Base-by-base conservation (phyloP, 1,140 invertebrate genomes). In the Calliphora vicina region DNA sequence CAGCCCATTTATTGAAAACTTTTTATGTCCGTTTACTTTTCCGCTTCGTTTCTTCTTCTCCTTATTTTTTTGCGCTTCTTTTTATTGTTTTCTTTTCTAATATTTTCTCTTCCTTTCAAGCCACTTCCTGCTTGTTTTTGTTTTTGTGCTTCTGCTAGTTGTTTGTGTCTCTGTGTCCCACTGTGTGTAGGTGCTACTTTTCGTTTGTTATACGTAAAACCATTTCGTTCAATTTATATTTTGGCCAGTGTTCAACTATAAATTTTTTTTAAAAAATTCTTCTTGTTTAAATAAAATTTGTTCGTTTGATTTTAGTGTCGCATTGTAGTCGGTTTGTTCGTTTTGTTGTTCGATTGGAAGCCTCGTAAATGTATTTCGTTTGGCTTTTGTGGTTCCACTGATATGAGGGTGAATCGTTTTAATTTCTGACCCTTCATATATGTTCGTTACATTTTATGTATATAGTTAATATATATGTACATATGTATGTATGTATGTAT, bases 181-280 rank as follows among this genome's bases (percentile, higher is more conserved):
- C 2, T 76, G 15, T 29, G 27, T 35, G 74, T 78, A 35, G 35
- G 35, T 78, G 35, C 17, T 78, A 23, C 25, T 43, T 25, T 20
- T 2, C 10, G 25, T 43, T 78, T 45, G n/a, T 2, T 45, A 17
- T 17, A 35, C 1, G 35, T 35, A 2, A 35, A 23, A 15, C n/a
- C 35, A 78, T 78, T 78, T 43, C 23, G 35, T 78, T 78, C 74
- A 78, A 78, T 78, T 78, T 78, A 20, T 4, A 78, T 45, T 78
- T 78, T 78, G 74, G 35, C 74, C 74, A 78, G n/a, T 25, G n/a
- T 42, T 78, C 74, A 78, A 78, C 8, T 43, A 25, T 43, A 5
- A 12, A 67, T 25, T 67, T 67, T 12, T 10, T 1, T 8, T 10
- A 67, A 23, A 67, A 67, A 20, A 67, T n/a, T n/a, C n/a, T n/a